These are phyloP conservation scores for Cheracebus regulus DNA, from an alignment of 2,797 vertebrate species.

Conservation along the genomic window DNA sequence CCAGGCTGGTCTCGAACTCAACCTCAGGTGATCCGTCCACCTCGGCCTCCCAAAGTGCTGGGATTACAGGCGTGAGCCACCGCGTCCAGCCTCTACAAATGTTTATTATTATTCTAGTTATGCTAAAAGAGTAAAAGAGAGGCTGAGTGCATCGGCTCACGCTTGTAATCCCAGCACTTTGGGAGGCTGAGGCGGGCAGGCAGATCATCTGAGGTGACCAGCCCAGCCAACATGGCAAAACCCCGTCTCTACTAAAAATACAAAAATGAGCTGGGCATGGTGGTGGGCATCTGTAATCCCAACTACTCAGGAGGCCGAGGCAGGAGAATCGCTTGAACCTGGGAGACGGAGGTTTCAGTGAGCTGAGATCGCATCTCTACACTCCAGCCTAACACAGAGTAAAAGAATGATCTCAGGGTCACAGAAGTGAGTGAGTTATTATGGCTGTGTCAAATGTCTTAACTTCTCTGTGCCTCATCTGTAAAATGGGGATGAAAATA, in stretches of 20 bases:
- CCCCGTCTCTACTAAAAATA: background rate
- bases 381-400: background rate
- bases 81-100: background rate
- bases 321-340: background rate
- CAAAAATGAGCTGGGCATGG: background rate
- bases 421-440: background rate
- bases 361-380: background rate
- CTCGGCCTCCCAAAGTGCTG: no score
- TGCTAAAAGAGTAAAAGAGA: background rate
- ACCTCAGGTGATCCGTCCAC: no score
- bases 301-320: background rate
- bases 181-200: background rate
- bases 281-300: background rate
- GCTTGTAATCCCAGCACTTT: background rate
- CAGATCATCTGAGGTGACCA: background rate
- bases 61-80: no score
- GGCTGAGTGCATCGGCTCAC: rapidly evolving
- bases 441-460: background rate
- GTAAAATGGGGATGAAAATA: background rate
- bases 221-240: background rate
- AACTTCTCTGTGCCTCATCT: background rate
- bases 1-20: no score
- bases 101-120: background rate
- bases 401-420: background rate
- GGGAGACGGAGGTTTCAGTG: background rate